A percentile compares a stretch with the other conserved stretches of the same genome.
Evolutionary conservation across 2,797 vertebrate species (phyloP).

Genomic region (Sarcoramphus papa): DNA sequence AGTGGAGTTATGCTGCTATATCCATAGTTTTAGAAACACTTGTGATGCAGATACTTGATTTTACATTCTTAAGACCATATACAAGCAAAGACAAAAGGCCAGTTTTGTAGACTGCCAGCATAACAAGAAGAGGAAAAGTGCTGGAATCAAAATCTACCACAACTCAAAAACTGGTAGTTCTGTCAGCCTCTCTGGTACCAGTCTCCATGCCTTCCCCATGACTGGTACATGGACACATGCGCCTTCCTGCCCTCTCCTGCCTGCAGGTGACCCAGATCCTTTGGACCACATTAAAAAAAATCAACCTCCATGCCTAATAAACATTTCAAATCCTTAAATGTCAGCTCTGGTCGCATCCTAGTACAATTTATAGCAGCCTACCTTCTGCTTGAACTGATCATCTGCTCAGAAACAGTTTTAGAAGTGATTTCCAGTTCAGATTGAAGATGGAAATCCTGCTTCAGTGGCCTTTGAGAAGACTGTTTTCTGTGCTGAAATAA

Average conservation of each 20-base stretch:
- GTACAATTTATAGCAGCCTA: not conserved
- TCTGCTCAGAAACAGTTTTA: not conserved
- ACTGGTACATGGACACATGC: not conserved
- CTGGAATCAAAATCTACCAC: not conserved
- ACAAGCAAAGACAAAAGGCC: not conserved
- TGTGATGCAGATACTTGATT: not conserved
- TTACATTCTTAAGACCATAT: not conserved
- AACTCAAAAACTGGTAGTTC: not conserved
- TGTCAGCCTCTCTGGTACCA: not conserved
- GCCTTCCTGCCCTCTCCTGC: not conserved
- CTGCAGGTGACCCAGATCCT: not conserved
- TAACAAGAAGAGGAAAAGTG: not conserved
- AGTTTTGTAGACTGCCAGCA: not conserved
- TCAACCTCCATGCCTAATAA: not conserved
- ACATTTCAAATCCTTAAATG: not conserved
- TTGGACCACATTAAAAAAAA: not conserved
- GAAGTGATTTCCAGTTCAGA: not conserved
- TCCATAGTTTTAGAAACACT: not conserved
- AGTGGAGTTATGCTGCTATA: not conserved
- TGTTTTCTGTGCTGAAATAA: not conserved
- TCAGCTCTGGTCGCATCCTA: not conserved
- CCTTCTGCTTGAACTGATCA: not conserved
- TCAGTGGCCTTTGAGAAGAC: not conserved
- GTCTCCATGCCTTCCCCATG: accelerated
- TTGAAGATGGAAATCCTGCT: not conserved